phyloP scores from a whole-genome alignment of 2,888 invertebrate species.

The Epinotia brunnichana region DNA sequence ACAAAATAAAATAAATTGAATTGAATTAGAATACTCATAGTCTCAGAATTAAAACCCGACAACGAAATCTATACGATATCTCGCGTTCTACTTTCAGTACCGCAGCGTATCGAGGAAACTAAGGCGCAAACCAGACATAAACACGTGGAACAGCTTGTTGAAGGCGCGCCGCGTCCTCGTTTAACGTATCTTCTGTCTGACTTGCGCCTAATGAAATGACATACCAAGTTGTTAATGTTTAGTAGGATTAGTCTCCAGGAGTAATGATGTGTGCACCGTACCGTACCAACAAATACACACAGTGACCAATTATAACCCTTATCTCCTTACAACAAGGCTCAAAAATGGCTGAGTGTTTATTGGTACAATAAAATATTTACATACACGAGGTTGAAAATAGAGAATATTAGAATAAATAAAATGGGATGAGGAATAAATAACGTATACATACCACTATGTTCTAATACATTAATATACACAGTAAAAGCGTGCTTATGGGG shows the following conservation, averaged over 20 bases:
- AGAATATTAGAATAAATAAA: slow-evolving; percentile 34
- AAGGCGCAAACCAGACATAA: no score
- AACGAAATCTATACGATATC: no score
- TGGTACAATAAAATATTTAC: slow-evolving; percentile 30
- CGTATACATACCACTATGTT: slow-evolving; percentile 14
- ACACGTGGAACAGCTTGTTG: no score
- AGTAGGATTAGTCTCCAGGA: slow-evolving; percentile 7
- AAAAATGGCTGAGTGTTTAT: background rate
- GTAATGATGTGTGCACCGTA: slow-evolving; percentile 20
- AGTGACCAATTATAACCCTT: no score
- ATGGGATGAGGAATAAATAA: slow-evolving; percentile 38
- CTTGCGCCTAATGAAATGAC: background rate
- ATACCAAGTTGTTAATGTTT: background rate
- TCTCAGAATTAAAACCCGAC: no score
- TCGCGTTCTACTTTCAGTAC: no score
- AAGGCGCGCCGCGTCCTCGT: no score
- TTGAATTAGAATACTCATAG: no score
- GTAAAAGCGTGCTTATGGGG: background rate
- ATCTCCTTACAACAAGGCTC: background rate
- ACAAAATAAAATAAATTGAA: no score
- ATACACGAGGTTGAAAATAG: slow-evolving; percentile 31
- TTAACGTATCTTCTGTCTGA: no score
- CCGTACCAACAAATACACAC: slow-evolving; percentile 6
- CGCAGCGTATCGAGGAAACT: no score
- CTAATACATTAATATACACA: background rate